Evolutionary conservation across 2,797 vertebrate species (phyloP), one percentile per base, ranked within the genome.

Genomic region (Anolis apletophallus): DNA sequence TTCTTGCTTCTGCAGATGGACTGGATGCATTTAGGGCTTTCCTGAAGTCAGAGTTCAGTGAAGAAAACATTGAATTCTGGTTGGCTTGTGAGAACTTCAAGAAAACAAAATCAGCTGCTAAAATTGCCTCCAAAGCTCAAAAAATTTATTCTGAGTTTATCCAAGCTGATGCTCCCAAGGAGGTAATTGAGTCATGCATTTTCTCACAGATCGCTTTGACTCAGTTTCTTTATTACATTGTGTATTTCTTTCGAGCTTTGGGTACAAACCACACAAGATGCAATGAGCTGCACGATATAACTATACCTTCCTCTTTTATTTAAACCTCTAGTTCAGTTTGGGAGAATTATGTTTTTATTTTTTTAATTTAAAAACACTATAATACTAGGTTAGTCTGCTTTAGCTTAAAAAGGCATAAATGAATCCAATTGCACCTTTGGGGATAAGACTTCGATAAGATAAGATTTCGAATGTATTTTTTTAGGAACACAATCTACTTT

Each of bases 31-130:
- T 99, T 90, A 95, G 97, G 83, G 94, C 96, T 88, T 99, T 99
- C 96, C 90, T 99, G 91, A 98, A 97, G 94, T 98, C 97, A 0
- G 98, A 99, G 92, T 99, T 98, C 96, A 99, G 98, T 13, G 98
- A 99, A 94, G 98, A 99, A 95, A 99, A 99, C 84, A 97, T 99
- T 87, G 96, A 98, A 88, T 99, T 99, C 95, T 99, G 98, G 98
- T 94, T 98, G 86, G 98, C 98, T 87, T 99, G 98, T 0, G 98
- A 99, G 92, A 98, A 99, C 76, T 98, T 98, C 94, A 99, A 98
- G 95, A 98, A 98, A 96, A 97, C 97, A 85, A 98, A 97, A 86
- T 97, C 94, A 1, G 90, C 93, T 50, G 95, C 97, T 57, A 98
- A 98, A 94, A 97, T 99, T 13, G 95, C 95, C 89, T 97, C 94